Evolutionary conservation across 2,888 invertebrate species (phyloP), one percentile per base, ranked within the genome.

Genomic region (Tanytarsus gracilentus): DNA sequence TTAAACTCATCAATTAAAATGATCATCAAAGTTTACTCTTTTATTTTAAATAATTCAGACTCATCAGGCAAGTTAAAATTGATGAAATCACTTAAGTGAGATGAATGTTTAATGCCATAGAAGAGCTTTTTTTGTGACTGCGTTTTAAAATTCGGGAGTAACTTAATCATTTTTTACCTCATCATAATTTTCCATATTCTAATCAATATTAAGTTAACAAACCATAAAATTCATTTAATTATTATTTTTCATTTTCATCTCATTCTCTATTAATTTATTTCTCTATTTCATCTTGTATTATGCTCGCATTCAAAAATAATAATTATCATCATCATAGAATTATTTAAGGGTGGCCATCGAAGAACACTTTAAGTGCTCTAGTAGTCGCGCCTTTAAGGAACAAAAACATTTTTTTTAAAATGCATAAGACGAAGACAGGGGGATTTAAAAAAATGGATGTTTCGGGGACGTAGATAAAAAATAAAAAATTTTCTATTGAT

Each of bases 201-300:
- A 36, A 50, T 60, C 49, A 60, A 50, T 29, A 60, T 60, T 60
- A 50, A 60, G 36, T 49, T 60, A 60, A 60, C 60, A 60, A 60
- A 60, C 50, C 50, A 60, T 60, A 60, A 60, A 60, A 44, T 48
- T 49, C 21, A 27, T 49, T 49, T 60, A 60, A 60, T 60, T 60
- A 60, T 60, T 60, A 60, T 49, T 60, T 50, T 60, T 60, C 60
- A 49, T 60, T n/a, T 60, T 60, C 50, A 60, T 50, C 18, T 60
- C 36, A 60, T 60, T 60, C 50, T 49, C 60, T 60, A 60, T 60
- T 60, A 50, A 60, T 60, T 60, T 60, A 50, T 36, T n/a, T n/a
- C n/a, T 60, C 60, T 60, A 60, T 60, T 49, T 59, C 33, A 16
- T 18, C n/a, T n/a, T n/a, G n/a, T 33, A 29, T 58, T 58, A 8